Base-by-base conservation (phyloP, 2,888 invertebrate species). In the Drosophila picticornis region DNA sequence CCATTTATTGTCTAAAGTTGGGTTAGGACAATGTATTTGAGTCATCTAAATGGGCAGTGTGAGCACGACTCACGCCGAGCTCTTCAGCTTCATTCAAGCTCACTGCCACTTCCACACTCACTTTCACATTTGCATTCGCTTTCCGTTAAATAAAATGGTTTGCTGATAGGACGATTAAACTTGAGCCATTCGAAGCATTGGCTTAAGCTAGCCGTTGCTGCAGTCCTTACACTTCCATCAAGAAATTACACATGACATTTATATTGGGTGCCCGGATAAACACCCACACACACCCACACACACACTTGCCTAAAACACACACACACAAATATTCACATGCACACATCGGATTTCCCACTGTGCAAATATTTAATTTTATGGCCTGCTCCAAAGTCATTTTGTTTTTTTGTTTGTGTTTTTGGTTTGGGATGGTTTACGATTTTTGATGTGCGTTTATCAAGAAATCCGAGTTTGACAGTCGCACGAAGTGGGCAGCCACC, bases 211-310 rank as follows among this genome's bases (percentile, higher is more conserved):
- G 38, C 53, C 36, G 16, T 29, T 27, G 31, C 22, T 29, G 29
- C 29, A 16, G 60, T 32, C 65, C 71, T 68, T 59, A 66, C 71
- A 79, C 83, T 77, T 85, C 77, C 83, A 88, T 88, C 88, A 88
- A 77, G 72, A 74, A 81, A 74, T 80, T 83, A 77, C 80, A 77
- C 80, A 72, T 66, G 59, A 71, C 72, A 83, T 87, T 83, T 68
- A 81, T 73, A 79, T 80, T 80, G 58, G 51, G 52, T 48, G 56
- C 43, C 48, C 53, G 50, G 25, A 55, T 57, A 19, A 40, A 36
- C 52, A 62, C 56, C 25, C 57, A 46, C 60, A 48, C 36, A 56
- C 46, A 27, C 27, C 10, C 38, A 70, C 43, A n/a, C 58, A 48
- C 51, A 50, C 60, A 22, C 50, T 40, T 27, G 7, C 46, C 36